phyloP scores from a whole-genome alignment of 30 jellyfish, hydroid and myxozoan species.

The Rhopilema esculentum region DNA sequence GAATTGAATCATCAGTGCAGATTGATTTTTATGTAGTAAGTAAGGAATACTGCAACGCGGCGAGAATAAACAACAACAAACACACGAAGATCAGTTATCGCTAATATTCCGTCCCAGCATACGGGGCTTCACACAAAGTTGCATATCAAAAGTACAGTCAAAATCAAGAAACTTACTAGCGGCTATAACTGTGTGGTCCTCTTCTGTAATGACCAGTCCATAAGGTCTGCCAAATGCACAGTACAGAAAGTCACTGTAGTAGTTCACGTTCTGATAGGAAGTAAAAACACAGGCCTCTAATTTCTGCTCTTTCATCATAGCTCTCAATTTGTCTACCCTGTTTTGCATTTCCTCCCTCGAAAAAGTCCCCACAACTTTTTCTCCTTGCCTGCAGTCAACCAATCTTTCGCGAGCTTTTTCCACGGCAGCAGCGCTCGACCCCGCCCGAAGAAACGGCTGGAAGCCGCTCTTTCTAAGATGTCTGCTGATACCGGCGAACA shows the following conservation, averaged over 20 bases:
- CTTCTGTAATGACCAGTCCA: constrained; percentile 81
- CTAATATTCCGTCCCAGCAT: no score
- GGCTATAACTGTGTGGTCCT: constrained; percentile 64
- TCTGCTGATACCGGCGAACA: neutral
- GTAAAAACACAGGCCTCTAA: constrained; percentile 88
- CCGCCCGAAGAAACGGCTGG: neutral
- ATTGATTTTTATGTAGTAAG: no score
- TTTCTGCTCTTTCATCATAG: constrained; percentile 62
- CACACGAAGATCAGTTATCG: no score
- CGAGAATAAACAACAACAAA: no score
- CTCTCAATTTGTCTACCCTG: constrained; percentile 71
- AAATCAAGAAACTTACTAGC: constrained; percentile 81
- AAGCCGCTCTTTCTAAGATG: neutral
- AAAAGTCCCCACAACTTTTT: constrained; percentile 65
- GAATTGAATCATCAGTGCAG: no score
- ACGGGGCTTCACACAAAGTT: no score
- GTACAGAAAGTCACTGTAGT: constrained; percentile 80
- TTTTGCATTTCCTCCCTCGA: constrained; percentile 79
- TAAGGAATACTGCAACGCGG: no score
- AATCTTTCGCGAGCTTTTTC: constrained; percentile 33
- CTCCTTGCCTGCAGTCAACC: constrained; percentile 87
- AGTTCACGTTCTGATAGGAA: constrained; percentile 81
- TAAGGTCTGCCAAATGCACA: constrained; percentile 92
- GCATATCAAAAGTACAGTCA: no score
- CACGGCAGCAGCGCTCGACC: neutral